A percentile compares a stretch with the other conserved stretches of the same genome.
phyloP scores from a whole-genome alignment of 2,797 vertebrate genomes.

The Allobates femoralis region DNA sequence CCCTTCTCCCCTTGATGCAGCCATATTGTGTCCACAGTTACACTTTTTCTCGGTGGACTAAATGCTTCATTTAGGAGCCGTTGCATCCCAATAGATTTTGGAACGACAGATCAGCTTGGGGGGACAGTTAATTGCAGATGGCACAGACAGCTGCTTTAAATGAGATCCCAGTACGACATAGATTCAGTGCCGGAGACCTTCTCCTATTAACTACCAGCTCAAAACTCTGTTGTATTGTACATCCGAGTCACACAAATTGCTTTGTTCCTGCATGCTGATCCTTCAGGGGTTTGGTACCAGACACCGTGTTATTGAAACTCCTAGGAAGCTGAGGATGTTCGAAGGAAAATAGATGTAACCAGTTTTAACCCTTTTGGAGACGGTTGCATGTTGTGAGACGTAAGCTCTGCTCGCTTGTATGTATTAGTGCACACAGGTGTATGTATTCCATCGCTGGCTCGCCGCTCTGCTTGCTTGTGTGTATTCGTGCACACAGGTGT shows the following conservation, averaged over 20 bases:
- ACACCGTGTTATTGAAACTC: constrained; percentile 54
- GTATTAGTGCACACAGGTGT: too few species aligned
- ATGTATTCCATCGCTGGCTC: too few species aligned
- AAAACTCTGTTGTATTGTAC: constrained; percentile 46
- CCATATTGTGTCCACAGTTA: constrained; percentile 48
- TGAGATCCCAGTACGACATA: constrained; percentile 62
- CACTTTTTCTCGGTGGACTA: constrained; percentile 26
- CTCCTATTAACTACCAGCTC: constrained; percentile 59
- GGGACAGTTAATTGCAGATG: constrained; percentile 59
- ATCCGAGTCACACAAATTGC: constrained; percentile 49
- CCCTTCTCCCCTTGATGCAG: constrained; percentile 10
- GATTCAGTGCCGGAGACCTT: constrained; percentile 56
- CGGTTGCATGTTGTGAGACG: background rate
- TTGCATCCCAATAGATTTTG: constrained; percentile 52
- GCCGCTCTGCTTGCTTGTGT: too few species aligned
- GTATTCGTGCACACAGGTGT: too few species aligned
- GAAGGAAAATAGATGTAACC: background rate
- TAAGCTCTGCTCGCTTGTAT: too few species aligned
- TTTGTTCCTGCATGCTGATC: constrained; percentile 54
- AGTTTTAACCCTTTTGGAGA: constrained; percentile 26
- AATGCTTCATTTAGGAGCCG: constrained; percentile 56
- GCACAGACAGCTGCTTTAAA: constrained; percentile 60
- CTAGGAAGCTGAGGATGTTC: constrained; percentile 22
- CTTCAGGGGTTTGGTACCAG: constrained; percentile 53
- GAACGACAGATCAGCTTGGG: constrained; percentile 59